Conservation (phyloP, 2,113 vertebrate genomes). For the Pangasianodon hypophthalmus region DNA sequence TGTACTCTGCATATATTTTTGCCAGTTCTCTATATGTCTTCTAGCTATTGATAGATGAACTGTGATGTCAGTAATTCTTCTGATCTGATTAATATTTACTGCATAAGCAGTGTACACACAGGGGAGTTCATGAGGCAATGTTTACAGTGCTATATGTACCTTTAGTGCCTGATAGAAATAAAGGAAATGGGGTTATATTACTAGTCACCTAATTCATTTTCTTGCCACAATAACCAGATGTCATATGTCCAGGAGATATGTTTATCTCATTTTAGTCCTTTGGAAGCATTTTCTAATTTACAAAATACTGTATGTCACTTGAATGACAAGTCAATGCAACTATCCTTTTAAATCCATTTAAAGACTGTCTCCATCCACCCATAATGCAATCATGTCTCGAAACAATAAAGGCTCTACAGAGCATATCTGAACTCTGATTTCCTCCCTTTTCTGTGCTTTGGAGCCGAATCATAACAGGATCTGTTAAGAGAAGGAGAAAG, state of each 20-base stretch:
- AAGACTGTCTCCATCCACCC: not conserved
- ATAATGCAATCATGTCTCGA: not conserved
- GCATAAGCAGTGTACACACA: conserved; percentile 17
- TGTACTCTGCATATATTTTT: not conserved
- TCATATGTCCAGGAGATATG: not conserved
- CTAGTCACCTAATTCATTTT: conserved; percentile 5
- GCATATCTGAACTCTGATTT: not conserved
- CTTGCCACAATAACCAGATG: not conserved
- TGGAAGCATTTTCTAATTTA: not conserved
- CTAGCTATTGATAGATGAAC: not conserved
- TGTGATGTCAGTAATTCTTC: conserved; percentile 30
- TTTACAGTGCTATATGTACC: conserved; percentile 18
- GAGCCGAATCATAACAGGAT: conserved; percentile 26
- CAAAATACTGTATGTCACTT: conserved; percentile 9
- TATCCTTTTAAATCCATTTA: conserved; percentile 21
- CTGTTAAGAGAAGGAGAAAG: conserved; percentile 48
- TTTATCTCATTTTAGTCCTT: not conserved
- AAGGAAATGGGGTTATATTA: not conserved
- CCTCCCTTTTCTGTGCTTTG: not conserved
- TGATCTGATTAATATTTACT: conserved; percentile 40
- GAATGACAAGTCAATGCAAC: conserved; percentile 17
- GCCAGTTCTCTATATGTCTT: not conserved
- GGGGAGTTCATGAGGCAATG: not conserved
- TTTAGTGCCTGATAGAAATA: conserved; percentile 29
- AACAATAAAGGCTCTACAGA: conserved; percentile 28